These are phyloP conservation scores for Craseonycteris thonglongyai DNA, from an alignment of 2,113 vertebrate species.

Conservation along the genomic window DNA sequence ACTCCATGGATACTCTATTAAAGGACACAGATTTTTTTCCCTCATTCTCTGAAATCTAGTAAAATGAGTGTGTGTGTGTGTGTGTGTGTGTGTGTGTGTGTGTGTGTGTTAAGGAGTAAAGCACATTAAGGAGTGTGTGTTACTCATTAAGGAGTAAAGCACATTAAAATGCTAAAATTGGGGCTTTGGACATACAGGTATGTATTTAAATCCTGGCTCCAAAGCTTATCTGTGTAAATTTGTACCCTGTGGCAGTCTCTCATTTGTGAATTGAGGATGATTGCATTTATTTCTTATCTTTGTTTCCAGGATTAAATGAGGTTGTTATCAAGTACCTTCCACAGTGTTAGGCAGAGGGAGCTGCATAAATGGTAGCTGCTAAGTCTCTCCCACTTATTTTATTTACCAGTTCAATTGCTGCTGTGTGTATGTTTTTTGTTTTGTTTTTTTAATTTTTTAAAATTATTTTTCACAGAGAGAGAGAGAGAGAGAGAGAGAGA, in stretches of 20 bases:
- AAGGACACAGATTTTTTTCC: neutral
- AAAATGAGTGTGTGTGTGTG: neutral
- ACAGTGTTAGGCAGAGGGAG: neutral
- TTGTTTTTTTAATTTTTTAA: neutral
- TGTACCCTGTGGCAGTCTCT: neutral
- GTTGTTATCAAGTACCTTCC: neutral
- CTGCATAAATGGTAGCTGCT: neutral
- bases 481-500: too few relatives aligned
- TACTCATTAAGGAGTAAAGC: neutral
- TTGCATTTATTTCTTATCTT: neutral
- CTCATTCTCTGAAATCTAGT: neutral
- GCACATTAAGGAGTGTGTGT: too few relatives aligned
- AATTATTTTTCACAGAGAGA: too few relatives aligned
- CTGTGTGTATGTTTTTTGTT: neutral
- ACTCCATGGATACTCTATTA: neutral
- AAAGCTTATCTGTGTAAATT: neutral
- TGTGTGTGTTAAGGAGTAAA: too few relatives aligned
- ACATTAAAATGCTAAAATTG: neutral
- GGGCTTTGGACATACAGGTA: neutral
- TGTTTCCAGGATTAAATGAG: neutral
- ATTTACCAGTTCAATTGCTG: neutral
- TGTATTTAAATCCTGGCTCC: neutral
- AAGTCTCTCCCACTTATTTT: neutral
- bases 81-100: neutral
- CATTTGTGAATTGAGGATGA: neutral